phyloP scores from a whole-genome alignment of 2,888 invertebrate species.

The Chalcis sispes region DNA sequence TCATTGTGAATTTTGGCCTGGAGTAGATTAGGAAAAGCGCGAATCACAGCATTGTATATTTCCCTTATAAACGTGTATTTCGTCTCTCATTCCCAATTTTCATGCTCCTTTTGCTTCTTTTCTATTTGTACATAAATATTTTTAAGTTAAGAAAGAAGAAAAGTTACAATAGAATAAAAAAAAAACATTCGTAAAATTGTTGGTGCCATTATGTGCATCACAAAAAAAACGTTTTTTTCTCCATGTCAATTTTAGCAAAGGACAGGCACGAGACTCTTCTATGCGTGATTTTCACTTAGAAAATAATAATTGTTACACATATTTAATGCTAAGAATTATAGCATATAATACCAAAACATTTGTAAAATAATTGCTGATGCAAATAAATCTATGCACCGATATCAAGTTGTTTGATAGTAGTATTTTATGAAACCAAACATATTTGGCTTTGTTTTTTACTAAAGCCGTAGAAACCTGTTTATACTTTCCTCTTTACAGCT shows the following conservation, averaged over 20 bases:
- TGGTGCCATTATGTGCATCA: constrained; percentile 29
- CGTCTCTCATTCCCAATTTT: constrained; percentile 44
- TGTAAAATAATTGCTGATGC: constrained; percentile 55
- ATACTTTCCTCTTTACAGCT: constrained; percentile 72
- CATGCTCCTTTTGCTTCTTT: constrained; percentile 15
- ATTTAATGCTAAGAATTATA: constrained; percentile 42
- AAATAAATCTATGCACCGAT: constrained; percentile 56
- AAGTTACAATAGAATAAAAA: constrained; percentile 19
- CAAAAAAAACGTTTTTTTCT: constrained; percentile 26
- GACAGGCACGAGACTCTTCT: constrained; percentile 41
- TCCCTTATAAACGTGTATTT: constrained; percentile 39
- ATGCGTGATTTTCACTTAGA: constrained; percentile 44
- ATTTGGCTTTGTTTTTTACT: constrained; percentile 56
- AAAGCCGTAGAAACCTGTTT: constrained; percentile 67
- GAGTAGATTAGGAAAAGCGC: constrained; percentile 33
- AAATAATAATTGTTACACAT: constrained; percentile 46
- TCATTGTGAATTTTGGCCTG: constrained; percentile 42
- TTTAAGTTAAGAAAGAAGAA: constrained; percentile 25
- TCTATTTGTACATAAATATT: constrained; percentile 54
- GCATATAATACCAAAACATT: constrained; percentile 49
- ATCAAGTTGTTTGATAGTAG: constrained; percentile 48
- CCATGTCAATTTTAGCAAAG: constrained; percentile 34
- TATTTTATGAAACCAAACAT: constrained; percentile 43
- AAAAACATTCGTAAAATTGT: constrained; percentile 22
- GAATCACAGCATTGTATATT: constrained; percentile 38